phyloP scores from a whole-genome alignment of 2,113 vertebrate genomes.

The Rhineura floridana region DNA sequence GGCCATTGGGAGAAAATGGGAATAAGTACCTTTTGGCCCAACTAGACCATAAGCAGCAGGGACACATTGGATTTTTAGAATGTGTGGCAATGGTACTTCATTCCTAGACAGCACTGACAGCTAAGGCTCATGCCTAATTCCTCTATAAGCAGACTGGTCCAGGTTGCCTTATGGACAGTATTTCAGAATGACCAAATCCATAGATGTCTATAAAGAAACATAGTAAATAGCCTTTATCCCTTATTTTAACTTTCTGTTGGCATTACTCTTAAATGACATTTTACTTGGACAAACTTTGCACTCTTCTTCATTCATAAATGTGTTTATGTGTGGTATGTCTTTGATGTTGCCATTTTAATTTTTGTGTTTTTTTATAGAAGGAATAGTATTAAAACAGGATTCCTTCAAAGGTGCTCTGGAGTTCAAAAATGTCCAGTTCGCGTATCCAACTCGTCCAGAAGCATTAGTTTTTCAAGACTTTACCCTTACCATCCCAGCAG shows the following conservation, averaged over 20 bases:
- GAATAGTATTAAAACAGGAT: slow-evolving; percentile 76
- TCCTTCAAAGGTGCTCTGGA: slow-evolving; percentile 87
- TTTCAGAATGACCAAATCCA: not conserved
- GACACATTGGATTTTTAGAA: not conserved
- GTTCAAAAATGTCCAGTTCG: slow-evolving; percentile 85
- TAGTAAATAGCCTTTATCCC: not conserved
- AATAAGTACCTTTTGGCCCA: not conserved
- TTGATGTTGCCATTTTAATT: slow-evolving; percentile 21
- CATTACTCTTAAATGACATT: not conserved
- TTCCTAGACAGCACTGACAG: not conserved
- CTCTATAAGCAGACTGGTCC: not conserved
- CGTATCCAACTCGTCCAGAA: slow-evolving; percentile 90
- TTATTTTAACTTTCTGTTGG: not conserved
- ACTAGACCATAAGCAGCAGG: not conserved
- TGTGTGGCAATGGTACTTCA: not conserved
- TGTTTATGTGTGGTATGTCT: slow-evolving; percentile 19
- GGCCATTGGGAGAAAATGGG: not conserved
- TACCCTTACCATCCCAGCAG: slow-evolving; percentile 87
- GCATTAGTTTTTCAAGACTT: slow-evolving; percentile 86
- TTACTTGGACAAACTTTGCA: not conserved
- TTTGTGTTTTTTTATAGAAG: slow-evolving; percentile 76
- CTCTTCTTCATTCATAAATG: not conserved
- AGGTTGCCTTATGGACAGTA: not conserved
- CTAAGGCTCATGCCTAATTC: not conserved
- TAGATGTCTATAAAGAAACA: not conserved